Evolutionary conservation across 1,140 invertebrate genomes (phyloP).

Genomic region (Nasonia giraulti): DNA sequence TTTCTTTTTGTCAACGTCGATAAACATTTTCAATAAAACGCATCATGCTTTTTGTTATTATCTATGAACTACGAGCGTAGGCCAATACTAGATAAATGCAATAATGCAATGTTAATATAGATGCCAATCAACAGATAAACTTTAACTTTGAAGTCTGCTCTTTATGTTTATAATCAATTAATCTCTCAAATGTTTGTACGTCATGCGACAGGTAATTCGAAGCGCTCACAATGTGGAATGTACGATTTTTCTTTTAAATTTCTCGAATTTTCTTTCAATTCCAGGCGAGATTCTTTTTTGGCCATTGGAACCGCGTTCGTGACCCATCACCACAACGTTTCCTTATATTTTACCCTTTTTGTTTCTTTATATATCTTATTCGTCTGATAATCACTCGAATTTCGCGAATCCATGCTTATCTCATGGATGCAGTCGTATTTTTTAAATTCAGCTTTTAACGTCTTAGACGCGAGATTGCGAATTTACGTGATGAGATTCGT

Average conservation of each 20-base stretch:
- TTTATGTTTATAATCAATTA: slow-evolving; percentile 7
- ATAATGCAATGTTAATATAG: slow-evolving; percentile 24
- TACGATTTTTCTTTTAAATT: not conserved
- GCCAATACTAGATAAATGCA: slow-evolving; percentile 44
- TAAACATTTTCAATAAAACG: slow-evolving; percentile 40
- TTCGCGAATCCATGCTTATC: slow-evolving; percentile 23
- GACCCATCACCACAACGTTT: not conserved
- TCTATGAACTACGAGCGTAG: slow-evolving; percentile 47
- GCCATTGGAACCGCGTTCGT: not conserved
- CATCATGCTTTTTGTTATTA: slow-evolving; percentile 44
- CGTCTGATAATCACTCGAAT: slow-evolving; percentile 9
- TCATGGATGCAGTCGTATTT: not conserved
- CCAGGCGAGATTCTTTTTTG: not conserved
- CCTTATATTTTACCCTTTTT: not conserved
- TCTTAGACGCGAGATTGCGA: slow-evolving; percentile 38
- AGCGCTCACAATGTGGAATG: not conserved
- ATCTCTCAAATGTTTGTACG: not conserved
- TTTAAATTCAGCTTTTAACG: slow-evolving; percentile 20
- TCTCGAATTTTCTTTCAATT: not conserved
- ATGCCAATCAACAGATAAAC: slow-evolving; percentile 28
- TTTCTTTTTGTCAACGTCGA: slow-evolving; percentile 34
- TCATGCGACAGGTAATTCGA: not conserved
- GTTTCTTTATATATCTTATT: not conserved
- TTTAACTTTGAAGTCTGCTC: slow-evolving; percentile 2
- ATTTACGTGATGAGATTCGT: slow-evolving; percentile 49